phyloP scores from a whole-genome alignment of 2,113 vertebrate genomes.

The Balaeniceps rex region DNA sequence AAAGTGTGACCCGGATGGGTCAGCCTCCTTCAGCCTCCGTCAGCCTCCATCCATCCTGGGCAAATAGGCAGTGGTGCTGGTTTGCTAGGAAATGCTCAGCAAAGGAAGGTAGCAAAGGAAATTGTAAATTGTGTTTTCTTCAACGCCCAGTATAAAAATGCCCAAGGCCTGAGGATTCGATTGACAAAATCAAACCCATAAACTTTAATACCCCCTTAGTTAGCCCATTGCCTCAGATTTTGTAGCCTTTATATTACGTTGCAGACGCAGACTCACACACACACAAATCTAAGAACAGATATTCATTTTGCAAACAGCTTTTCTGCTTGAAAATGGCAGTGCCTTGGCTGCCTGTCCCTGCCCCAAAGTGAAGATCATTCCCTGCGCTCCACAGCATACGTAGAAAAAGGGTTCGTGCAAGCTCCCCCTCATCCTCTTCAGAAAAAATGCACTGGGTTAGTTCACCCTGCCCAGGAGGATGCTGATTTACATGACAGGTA shows the following conservation, averaged over 20 bases:
- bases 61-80: background rate
- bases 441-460: background rate
- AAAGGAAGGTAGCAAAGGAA: background rate
- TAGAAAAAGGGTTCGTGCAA: background rate
- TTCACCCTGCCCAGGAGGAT: background rate
- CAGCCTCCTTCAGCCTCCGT: background rate
- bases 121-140: background rate
- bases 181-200: background rate
- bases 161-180: background rate
- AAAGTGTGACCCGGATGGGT: background rate
- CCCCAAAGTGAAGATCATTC: background rate
- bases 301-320: background rate
- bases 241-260: background rate
- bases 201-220: background rate
- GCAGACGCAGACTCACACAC: background rate
- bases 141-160: background rate
- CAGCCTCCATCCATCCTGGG: background rate
- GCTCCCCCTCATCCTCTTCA: background rate
- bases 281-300: background rate
- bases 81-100: background rate
- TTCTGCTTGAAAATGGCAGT: background rate
- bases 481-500: background rate
- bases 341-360: background rate
- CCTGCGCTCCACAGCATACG: fast-evolving
- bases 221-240: background rate